Base-by-base conservation (phyloP, 2,888 invertebrate genomes). In the Celastrina argiolus region DNA sequence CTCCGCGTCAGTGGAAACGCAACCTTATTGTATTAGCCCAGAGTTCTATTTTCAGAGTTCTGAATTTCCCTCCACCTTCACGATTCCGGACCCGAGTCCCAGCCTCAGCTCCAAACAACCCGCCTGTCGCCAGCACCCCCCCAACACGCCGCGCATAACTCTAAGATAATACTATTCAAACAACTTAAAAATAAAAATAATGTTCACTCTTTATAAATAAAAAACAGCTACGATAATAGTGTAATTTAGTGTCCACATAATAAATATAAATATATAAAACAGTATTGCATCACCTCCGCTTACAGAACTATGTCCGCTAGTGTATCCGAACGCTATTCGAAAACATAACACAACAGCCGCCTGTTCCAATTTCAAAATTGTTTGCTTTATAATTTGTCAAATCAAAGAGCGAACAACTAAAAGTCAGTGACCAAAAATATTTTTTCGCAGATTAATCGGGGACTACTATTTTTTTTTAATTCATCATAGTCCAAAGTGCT, bases 251-350 rank as follows among this genome's bases (percentile, higher is more conserved):
- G 69, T 76, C 78, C 76, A 82, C 76, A 81, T 84, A 28, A 31
- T 31, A 84, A 78, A 81, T 81, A 83, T 76, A 84, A 78, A 82
- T 83, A 83, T 81, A 82, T 80, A 83, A 80, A 81, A 78, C 73
- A 70, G 76, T 77, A 79, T 78, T 76, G 75, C 76, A 73, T 74
- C 56, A 58, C 73, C 75, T 72, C 71, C 72, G 72, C 74, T 72
- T 69, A 56, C 22, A 36, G 10, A 26, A 61, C 28, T 56, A 56
- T 18, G 36, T 61, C 61, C 61, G 26, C 36, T 18, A 61, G 61
- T 39, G 61, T 61, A 61, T 36, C 61, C 18, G 5, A 58, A 58
- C 31, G 28, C 1, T 22, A 61, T 14, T 36, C 22, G 61, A 61
- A 61, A 61, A 12, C 22, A 39, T 39, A 18, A 58, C 28, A 56